Evolutionary conservation across 1,140 invertebrate genomes (phyloP).

Genomic region (Ips typographus): DNA sequence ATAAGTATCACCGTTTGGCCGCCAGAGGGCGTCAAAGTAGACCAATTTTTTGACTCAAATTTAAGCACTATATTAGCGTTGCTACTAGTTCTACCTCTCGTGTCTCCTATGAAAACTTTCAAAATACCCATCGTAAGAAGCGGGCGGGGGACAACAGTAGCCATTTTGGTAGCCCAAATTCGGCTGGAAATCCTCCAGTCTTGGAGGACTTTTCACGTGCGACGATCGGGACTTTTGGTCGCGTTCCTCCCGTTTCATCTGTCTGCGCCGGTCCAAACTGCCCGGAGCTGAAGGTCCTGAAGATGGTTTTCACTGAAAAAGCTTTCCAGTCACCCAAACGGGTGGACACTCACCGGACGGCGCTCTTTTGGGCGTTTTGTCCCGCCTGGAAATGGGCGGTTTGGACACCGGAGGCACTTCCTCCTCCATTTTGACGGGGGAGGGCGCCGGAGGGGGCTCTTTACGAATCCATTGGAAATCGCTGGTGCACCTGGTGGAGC

Average conservation of each 20-base stretch:
- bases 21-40: too few species aligned
- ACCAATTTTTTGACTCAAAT: too few species aligned
- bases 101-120: conserved; percentile 51
- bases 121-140: conserved; percentile 46
- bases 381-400: conserved; percentile 48
- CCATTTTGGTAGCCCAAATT: conserved; percentile 52
- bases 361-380: conserved; percentile 43
- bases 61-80: not conserved
- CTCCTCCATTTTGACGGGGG: conserved; percentile 44
- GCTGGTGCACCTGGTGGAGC: conserved; percentile 58
- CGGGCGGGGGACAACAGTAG: conserved; percentile 51
- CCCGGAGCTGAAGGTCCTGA: conserved; percentile 46
- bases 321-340: too few species aligned
- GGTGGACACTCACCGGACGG: conserved; percentile 10
- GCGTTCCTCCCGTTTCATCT: conserved; percentile 54
- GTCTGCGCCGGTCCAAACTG: conserved; percentile 56
- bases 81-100: conserved; percentile 38
- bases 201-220: conserved; percentile 51
- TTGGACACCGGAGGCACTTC: conserved; percentile 44
- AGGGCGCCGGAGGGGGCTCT: conserved; percentile 40
- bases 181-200: conserved; percentile 50
- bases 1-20: too few species aligned
- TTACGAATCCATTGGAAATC: conserved; percentile 62
- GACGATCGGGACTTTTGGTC: conserved; percentile 61
- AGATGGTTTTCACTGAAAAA: not conserved